Conservation (phyloP, 2,797 vertebrate genomes). For the Mus caroli region DNA sequence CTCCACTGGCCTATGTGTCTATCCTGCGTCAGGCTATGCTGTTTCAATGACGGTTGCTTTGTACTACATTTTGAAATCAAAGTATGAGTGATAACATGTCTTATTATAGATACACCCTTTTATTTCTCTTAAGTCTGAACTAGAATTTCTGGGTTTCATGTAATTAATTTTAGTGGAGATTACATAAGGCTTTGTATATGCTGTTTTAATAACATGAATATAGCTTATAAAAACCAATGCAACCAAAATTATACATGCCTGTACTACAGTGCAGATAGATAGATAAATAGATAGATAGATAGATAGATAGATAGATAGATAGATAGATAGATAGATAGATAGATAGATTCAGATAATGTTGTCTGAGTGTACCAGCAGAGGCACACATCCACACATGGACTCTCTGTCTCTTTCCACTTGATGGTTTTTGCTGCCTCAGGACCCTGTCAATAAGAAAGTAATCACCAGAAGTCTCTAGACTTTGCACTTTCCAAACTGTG, state of each 20-base stretch:
- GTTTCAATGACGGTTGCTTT: neutral
- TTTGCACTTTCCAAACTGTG: neutral
- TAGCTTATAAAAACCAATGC: slow-evolving; percentile 1
- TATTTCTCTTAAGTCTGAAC: neutral
- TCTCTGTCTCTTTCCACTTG: too few relatives aligned
- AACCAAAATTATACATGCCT: neutral
- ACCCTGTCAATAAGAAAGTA: neutral
- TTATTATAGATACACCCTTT: neutral
- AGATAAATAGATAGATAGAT: too few relatives aligned
- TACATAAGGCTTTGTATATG: neutral
- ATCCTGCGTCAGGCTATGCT: neutral
- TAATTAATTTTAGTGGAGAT: neutral
- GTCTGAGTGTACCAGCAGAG: neutral
- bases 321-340: too few relatives aligned
- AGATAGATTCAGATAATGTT: neutral
- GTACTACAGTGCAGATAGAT: neutral
- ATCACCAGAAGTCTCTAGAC: neutral
- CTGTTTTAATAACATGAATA: slow-evolving; percentile 11
- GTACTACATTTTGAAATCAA: neutral
- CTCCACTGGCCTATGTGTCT: neutral
- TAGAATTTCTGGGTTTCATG: neutral
- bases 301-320: too few relatives aligned
- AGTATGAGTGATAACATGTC: neutral
- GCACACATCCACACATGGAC: neutral
- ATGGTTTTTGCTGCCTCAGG: neutral